phyloP scores from a whole-genome alignment of 2,888 invertebrate genomes.

The Leptopilina syphax region DNA sequence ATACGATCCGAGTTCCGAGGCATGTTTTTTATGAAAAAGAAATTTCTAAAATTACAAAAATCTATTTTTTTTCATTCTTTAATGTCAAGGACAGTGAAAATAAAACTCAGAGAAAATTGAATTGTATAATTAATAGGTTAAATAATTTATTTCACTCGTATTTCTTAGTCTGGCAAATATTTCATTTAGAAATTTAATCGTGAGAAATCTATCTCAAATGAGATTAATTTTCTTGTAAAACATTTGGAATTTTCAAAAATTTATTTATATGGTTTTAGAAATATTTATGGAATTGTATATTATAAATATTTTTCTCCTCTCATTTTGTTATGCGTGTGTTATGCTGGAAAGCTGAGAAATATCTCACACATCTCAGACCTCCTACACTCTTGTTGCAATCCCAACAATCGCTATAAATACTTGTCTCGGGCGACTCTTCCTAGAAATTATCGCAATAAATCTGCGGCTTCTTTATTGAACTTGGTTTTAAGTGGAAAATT shows the following conservation, averaged over 20 bases:
- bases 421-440: slow-evolving; percentile 29
- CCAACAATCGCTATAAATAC: slow-evolving; percentile 38
- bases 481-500: slow-evolving; percentile 1
- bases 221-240: background rate
- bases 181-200: background rate
- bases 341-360: slow-evolving; percentile 18
- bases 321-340: background rate
- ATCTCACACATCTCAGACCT: slow-evolving; percentile 10
- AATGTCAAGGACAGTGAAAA: too few relatives aligned
- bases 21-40: too few relatives aligned
- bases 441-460: slow-evolving; percentile 33
- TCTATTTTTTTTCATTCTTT: too few relatives aligned
- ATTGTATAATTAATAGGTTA: background rate
- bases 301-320: background rate
- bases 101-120: too few relatives aligned
- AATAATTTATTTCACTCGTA: background rate
- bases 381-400: slow-evolving; percentile 15
- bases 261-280: background rate
- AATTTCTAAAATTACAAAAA: too few relatives aligned
- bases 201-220: background rate
- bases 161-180: background rate
- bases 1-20: too few relatives aligned
- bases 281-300: slow-evolving; percentile 6
- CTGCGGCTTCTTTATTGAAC: slow-evolving; percentile 8
- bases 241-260: background rate